These are phyloP conservation scores for Agrochola circellaris DNA, from an alignment of 2,888 invertebrate species.

Conservation along the genomic window DNA sequence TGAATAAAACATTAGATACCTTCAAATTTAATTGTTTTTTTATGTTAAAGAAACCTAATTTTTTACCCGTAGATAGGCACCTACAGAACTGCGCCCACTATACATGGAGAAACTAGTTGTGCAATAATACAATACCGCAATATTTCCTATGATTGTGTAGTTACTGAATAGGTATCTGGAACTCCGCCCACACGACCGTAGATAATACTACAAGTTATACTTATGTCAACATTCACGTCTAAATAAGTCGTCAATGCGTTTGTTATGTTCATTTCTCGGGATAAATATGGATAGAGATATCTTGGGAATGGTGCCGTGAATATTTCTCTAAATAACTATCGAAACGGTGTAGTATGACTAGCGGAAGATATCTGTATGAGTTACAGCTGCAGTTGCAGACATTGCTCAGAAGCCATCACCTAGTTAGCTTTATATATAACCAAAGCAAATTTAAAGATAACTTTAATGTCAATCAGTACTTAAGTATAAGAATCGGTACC, in stretches of 20 bases:
- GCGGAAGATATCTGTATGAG: not conserved
- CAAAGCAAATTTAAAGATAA: not conserved
- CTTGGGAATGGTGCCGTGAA: conserved; percentile 18
- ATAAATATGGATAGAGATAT: conserved; percentile 45
- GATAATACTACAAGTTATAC: conserved; percentile 12
- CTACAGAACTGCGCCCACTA: too few relatives aligned
- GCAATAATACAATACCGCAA: conserved; percentile 5
- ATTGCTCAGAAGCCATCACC: too few relatives aligned
- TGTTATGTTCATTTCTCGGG: conserved; percentile 13
- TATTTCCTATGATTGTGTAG: conserved; percentile 7
- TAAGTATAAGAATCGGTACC: not conserved
- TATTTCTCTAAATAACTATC: conserved; percentile 1
- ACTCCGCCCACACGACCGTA: conserved; percentile 26
- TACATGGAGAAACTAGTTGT: not conserved
- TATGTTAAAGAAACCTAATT: not conserved
- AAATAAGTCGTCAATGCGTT: conserved; percentile 33
- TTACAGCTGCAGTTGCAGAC: not conserved
- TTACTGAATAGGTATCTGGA: not conserved
- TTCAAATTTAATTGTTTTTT: not conserved
- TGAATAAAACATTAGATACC: not conserved
- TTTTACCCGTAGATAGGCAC: not conserved
- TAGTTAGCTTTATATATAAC: not conserved
- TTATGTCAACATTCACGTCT: conserved; percentile 27
- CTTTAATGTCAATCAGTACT: not conserved
- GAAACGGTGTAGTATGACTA: not conserved